These are phyloP conservation scores for Pseudobourletiella spinata DNA, from an alignment of 1,140 invertebrate genomes.

Conservation along the genomic window DNA sequence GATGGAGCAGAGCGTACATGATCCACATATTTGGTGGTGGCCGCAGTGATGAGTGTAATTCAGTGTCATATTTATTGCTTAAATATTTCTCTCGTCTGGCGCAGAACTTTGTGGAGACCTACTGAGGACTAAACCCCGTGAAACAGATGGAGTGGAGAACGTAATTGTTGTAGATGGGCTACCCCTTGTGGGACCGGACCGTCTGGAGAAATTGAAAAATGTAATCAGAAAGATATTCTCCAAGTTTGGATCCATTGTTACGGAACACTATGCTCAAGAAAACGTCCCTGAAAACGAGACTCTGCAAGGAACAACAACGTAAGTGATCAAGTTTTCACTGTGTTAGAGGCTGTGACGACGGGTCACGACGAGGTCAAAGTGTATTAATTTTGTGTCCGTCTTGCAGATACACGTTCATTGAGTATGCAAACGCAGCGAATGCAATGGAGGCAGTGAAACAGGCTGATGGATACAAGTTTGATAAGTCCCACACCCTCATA, in stretches of 20 bases:
- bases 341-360: too few relatives aligned
- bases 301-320: slow-evolving; percentile 19
- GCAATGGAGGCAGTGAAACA: slow-evolving; percentile 78
- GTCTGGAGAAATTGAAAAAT: slow-evolving; percentile 84
- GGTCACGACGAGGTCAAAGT: too few relatives aligned
- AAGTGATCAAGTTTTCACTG: slow-evolving; percentile 3
- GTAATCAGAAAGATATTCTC: slow-evolving; percentile 87
- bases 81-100: too few relatives aligned
- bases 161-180: slow-evolving; percentile 95
- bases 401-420: slow-evolving; percentile 79
- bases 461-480: slow-evolving; percentile 88
- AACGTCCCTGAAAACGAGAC: background rate
- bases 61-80: too few relatives aligned
- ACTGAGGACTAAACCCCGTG: slow-evolving; percentile 74
- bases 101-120: slow-evolving; percentile 85
- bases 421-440: slow-evolving; percentile 69
- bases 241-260: slow-evolving; percentile 79
- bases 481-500: slow-evolving; percentile 90
- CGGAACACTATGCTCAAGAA: slow-evolving; percentile 1
- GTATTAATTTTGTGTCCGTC: too few relatives aligned
- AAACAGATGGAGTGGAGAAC: slow-evolving; percentile 90
- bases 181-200: slow-evolving; percentile 83
- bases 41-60: too few relatives aligned
- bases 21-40: too few relatives aligned
- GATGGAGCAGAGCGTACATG: too few relatives aligned